Percentiles rank a stretch among this genome's conserved stretches.
These are phyloP conservation scores for Mylabris sibirica DNA, from an alignment of 2,888 invertebrate genomes.

Conservation along the genomic window DNA sequence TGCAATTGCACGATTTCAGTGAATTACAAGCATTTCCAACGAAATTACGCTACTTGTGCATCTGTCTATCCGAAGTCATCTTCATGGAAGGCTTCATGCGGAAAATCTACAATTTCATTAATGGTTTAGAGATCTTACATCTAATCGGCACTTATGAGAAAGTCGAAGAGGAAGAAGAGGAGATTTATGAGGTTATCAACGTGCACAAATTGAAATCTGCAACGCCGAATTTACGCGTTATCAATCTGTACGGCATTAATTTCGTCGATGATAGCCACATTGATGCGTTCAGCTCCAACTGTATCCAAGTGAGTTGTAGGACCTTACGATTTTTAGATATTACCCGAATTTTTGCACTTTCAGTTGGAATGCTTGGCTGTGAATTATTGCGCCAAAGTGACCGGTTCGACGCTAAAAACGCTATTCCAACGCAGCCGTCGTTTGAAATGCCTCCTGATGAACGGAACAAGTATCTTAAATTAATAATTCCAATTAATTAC, in stretches of 20 bases:
- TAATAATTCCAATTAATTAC: neutral
- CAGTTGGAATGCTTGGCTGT: slow-evolving; percentile 96
- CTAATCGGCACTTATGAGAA: slow-evolving; percentile 98
- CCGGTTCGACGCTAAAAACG: slow-evolving; percentile 93
- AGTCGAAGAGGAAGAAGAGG: slow-evolving; percentile 98
- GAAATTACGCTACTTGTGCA: slow-evolving; percentile 78
- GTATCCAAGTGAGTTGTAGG: slow-evolving; percentile 76
- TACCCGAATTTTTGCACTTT: slow-evolving; percentile 25
- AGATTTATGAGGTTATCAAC: slow-evolving; percentile 99
- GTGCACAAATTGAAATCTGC: slow-evolving; percentile 98
- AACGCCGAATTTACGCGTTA: slow-evolving; percentile 95
- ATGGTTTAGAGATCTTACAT: slow-evolving; percentile 95
- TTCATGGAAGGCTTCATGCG: slow-evolving; percentile 99
- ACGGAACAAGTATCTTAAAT: slow-evolving; percentile 83
- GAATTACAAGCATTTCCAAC: slow-evolving; percentile 99
- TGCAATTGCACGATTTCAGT: slow-evolving; percentile 99
- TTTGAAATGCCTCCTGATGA: slow-evolving; percentile 91
- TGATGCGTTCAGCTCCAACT: slow-evolving; percentile 96
- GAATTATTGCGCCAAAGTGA: slow-evolving; percentile 96
- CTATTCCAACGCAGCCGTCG: slow-evolving; percentile 93
- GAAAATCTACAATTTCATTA: slow-evolving; percentile 99
- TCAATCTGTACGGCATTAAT: slow-evolving; percentile 98
- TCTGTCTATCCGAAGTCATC: slow-evolving; percentile 98
- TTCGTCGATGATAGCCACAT: slow-evolving; percentile 99
- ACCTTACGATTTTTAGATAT: neutral